Conservation (phyloP, 2,113 vertebrate species). For the Hylia prasina region DNA sequence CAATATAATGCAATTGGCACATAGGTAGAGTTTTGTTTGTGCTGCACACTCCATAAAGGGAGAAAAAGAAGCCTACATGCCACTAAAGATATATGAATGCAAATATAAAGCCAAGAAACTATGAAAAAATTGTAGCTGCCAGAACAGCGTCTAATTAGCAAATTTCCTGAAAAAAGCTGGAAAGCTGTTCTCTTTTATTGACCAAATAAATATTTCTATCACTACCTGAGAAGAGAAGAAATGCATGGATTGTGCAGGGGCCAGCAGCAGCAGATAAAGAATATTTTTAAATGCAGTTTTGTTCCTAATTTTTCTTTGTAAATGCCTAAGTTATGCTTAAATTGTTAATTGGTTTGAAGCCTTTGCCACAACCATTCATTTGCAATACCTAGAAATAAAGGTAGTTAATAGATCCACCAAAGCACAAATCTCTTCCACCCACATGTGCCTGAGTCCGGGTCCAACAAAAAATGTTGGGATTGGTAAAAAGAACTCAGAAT, state of each 20-base stretch:
- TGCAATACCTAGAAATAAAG: background rate
- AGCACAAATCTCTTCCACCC: background rate
- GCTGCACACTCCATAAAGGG: background rate
- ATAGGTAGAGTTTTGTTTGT: background rate
- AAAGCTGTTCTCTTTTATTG: background rate
- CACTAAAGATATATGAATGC: background rate
- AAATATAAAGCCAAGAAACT: background rate
- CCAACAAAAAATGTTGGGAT: background rate
- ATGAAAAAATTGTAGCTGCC: background rate
- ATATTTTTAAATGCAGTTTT: background rate
- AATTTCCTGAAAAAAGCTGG: background rate
- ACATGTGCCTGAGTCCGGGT: background rate
- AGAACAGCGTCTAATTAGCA: background rate
- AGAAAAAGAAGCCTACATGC: background rate
- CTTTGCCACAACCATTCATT: background rate
- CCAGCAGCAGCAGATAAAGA: background rate
- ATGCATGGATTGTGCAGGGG: background rate
- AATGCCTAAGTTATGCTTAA: background rate
- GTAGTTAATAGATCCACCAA: background rate
- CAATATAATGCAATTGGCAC: background rate
- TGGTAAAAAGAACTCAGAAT: background rate
- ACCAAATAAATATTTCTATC: background rate
- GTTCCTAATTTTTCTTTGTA: background rate
- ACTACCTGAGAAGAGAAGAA: background rate
- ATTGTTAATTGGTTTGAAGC: background rate